Conservation (phyloP, 2,797 vertebrate species). For the Eulemur albifrons region DNA sequence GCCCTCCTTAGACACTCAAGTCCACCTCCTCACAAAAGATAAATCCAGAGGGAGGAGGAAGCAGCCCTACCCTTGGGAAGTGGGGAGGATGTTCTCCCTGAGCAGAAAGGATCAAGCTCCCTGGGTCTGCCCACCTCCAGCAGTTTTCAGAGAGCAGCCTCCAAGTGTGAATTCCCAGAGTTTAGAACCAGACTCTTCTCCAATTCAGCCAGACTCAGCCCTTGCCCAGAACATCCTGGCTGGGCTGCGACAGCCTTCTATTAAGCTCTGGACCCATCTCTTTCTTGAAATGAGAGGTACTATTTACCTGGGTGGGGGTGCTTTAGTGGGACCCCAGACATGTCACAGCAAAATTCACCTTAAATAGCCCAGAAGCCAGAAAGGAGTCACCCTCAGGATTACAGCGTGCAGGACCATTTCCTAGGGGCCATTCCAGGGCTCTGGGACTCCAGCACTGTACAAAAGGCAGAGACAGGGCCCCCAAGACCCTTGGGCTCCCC, state of each 20-base stretch:
- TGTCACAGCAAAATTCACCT: not conserved
- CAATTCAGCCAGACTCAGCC: not conserved
- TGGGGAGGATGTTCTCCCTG: not conserved
- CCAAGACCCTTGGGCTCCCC: not conserved
- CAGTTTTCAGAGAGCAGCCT: not conserved
- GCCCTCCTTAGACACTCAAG: not conserved
- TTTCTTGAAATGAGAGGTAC: not conserved
- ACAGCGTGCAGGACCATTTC: fast-evolving
- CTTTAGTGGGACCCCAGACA: not conserved
- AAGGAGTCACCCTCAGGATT: not conserved
- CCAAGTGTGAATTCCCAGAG: not conserved
- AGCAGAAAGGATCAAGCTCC: not conserved
- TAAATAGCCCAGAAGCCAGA: not conserved
- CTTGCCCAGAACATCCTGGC: not conserved
- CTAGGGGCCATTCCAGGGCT: not conserved
- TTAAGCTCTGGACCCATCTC: not conserved
- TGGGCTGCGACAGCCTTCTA: not conserved
- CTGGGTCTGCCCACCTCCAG: fast-evolving
- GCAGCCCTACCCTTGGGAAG: not conserved
- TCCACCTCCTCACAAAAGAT: not conserved
- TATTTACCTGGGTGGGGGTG: not conserved
- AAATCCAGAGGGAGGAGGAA: not conserved
- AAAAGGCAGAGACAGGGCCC: not conserved
- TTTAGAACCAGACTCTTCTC: not conserved
- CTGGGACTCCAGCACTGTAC: not conserved